Evolutionary conservation across 2,113 vertebrate species (phyloP).

Genomic region (Cryptomyrus ogoouensis): DNA sequence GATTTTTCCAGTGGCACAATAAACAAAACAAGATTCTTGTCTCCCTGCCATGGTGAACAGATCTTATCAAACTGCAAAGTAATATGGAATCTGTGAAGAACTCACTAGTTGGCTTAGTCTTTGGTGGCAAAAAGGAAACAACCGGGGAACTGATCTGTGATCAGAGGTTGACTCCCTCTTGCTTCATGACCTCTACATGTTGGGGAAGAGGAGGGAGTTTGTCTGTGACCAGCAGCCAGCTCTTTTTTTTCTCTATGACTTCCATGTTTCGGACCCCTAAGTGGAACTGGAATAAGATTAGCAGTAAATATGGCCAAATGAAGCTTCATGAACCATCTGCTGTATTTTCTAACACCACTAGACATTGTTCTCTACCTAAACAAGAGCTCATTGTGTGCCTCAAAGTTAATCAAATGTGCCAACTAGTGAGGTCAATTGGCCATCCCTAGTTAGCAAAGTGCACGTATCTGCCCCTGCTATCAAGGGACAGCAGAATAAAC

Average conservation of each 20-base stretch:
- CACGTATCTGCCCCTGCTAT: neutral
- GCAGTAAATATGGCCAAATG: too few relatives aligned
- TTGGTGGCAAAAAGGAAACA: neutral
- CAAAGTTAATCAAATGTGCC: too few relatives aligned
- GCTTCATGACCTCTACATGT: neutral
- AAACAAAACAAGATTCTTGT: neutral
- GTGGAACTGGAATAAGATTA: neutral
- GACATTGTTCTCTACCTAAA: too few relatives aligned
- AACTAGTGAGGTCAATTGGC: too few relatives aligned
- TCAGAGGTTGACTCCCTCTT: neutral
- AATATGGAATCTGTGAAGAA: neutral
- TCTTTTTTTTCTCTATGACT: neutral
- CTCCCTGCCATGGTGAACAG: neutral
- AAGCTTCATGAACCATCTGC: too few relatives aligned
- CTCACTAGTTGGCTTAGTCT: neutral
- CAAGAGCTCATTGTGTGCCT: too few relatives aligned
- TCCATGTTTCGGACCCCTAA: neutral
- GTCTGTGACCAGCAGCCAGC: neutral
- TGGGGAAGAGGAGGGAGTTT: neutral
- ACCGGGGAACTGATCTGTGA: neutral
- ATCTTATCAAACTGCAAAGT: neutral
- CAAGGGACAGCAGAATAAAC: neutral
- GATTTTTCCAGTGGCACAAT: neutral
- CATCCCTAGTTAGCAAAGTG: neutral
- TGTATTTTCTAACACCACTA: too few relatives aligned